Evolutionary conservation across 2,888 invertebrate genomes (phyloP).

Genomic region (Thymelicus sylvestris): DNA sequence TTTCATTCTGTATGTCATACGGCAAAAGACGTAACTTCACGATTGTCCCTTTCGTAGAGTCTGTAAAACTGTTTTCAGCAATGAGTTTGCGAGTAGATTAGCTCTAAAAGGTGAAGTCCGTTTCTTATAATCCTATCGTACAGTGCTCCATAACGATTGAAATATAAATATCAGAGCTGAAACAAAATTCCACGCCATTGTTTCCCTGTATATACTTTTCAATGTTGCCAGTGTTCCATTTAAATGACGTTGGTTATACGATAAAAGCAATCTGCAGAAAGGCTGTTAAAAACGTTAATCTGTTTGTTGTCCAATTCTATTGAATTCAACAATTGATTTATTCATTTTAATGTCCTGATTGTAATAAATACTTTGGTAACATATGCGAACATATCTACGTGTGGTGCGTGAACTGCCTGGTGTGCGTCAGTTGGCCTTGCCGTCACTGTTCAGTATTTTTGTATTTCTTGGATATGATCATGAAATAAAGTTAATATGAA

Average conservation of each 20-base stretch:
- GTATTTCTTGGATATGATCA: conserved; percentile 11
- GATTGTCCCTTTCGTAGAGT: background rate
- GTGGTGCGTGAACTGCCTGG: background rate
- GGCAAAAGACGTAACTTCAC: background rate
- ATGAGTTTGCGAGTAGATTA: background rate
- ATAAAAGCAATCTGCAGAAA: background rate
- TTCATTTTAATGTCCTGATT: conserved; percentile 5
- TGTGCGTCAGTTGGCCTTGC: conserved; percentile 14
- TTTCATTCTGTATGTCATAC: background rate
- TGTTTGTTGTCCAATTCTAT: background rate
- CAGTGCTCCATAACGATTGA: background rate
- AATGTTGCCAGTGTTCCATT: background rate
- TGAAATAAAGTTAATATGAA: background rate
- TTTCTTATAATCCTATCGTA: no score
- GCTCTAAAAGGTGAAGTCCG: no score
- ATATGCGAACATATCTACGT: conserved; percentile 15
- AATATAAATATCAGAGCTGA: background rate
- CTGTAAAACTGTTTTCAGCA: background rate
- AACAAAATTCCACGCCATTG: background rate
- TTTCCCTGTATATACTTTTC: background rate
- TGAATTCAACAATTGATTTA: background rate
- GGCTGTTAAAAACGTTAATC: background rate
- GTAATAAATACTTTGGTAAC: conserved; percentile 9
- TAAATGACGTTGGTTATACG: background rate
- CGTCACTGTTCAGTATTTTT: conserved; percentile 13